Evolutionary conservation across 1,140 invertebrate genomes (phyloP), one percentile per base, ranked within the genome.

Genomic region (Microplitis mediator): DNA sequence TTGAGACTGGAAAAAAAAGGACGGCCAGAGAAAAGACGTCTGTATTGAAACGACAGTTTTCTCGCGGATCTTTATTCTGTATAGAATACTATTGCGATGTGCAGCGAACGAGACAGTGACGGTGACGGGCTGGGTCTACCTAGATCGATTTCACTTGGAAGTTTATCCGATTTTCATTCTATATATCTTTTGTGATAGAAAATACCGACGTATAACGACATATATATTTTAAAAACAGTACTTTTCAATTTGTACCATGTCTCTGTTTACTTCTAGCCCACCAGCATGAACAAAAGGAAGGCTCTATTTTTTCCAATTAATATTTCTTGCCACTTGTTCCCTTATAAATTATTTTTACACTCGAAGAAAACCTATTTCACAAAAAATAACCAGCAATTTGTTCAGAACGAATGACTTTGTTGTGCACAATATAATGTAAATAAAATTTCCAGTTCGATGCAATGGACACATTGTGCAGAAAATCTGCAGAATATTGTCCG

Each of bases 401-500:
- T 23, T 23, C 23, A 23, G 23, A 23, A 0, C 23, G 23, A 23
- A 23, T 23, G 2, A 23, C 23, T 23, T 23, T 23, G 16, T 71
- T 63, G 60, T 31, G 35, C 13, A 31, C 58, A 9, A 70, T 64
- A 34, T 9, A 50, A 60, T 23, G 11, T 54, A 11, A 64, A 64
- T 32, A 52, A n/a, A 63, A 69, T 39, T 86, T 85, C 54, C 81
- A 94, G 92, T 88, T 92, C 72, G 88, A 90, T 67, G 91, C 91
- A 1, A 91, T 95, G 61, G 90, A 94, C 84, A 91, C 91, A 4
- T 93, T 93, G 78, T 95, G 93, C 77, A 89, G 89, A 70, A 90
- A 92, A 9, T 92, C 93, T 0, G 91, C 92, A 78, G 91, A 95
- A 50, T 94, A 94, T 80, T 97, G 95, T 81, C 92, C 93, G n/a